phyloP scores from a whole-genome alignment of 2,113 vertebrate genomes.

The Sylvia atricapilla region DNA sequence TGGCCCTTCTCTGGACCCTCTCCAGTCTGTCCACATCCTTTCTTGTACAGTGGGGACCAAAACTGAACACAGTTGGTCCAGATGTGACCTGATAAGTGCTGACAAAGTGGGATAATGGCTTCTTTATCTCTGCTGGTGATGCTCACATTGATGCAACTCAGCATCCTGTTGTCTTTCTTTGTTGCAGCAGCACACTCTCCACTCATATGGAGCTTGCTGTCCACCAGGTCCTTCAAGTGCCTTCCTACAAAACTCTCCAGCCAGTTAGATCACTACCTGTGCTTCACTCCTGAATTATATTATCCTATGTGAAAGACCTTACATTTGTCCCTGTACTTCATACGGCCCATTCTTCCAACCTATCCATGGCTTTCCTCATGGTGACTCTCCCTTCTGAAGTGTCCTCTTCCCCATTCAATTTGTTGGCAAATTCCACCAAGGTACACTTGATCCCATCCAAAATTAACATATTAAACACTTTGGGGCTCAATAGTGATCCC shows the following conservation, averaged over 20 bases:
- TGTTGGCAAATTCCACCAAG: rapidly evolving
- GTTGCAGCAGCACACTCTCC: too few relatives aligned
- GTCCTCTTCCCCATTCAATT: neutral
- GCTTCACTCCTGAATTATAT: neutral
- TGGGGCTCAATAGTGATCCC: neutral
- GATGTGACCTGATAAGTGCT: neutral
- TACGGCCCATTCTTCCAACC: neutral
- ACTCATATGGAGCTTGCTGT: neutral
- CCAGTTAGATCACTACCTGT: neutral
- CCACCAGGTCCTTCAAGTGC: too few relatives aligned
- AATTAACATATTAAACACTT: neutral
- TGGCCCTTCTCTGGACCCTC: neutral
- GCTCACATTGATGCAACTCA: neutral
- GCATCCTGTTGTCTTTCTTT: neutral
- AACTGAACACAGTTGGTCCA: neutral
- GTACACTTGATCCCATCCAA: neutral
- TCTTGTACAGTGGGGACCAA: neutral
- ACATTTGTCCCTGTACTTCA: neutral
- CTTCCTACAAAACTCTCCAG: neutral
- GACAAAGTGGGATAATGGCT: neutral
- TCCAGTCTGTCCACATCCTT: neutral
- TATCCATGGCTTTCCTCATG: neutral
- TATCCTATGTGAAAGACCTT: neutral
- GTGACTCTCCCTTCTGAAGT: neutral
- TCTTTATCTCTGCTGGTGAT: neutral